A percentile compares a stretch with the other conserved stretches of the same genome.
phyloP scores from a whole-genome alignment of 2,888 invertebrate species.

The Heliconius aoede region DNA sequence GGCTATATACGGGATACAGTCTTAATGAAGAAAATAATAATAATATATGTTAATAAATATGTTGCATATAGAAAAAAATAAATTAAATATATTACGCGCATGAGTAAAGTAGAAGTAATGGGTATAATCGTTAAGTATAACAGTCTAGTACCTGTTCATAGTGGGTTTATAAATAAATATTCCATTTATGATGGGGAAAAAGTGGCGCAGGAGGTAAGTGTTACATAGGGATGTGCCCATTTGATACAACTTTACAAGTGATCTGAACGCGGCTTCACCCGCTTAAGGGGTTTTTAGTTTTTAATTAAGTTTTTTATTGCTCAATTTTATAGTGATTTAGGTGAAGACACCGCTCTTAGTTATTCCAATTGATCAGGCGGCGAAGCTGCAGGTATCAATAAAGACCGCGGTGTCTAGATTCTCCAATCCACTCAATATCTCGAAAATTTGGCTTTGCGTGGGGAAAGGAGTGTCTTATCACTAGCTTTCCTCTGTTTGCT shows the following conservation, averaged over 20 bases:
- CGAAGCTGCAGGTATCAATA: too few relatives aligned
- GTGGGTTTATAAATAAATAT: slow-evolving; percentile 25
- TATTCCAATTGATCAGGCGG: too few relatives aligned
- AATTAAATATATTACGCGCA: neutral
- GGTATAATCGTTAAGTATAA: slow-evolving; percentile 15
- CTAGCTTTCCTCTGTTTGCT: neutral
- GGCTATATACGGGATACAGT: neutral
- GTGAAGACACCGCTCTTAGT: too few relatives aligned
- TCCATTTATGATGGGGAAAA: slow-evolving; percentile 50
- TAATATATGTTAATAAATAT: too few relatives aligned
- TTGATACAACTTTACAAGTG: neutral
- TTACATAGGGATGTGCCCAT: slow-evolving; percentile 52
- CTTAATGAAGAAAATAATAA: too few relatives aligned
- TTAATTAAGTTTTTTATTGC: too few relatives aligned
- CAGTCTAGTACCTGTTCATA: slow-evolving; percentile 25
- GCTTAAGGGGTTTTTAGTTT: neutral
- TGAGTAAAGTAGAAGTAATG: neutral
- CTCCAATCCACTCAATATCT: neutral
- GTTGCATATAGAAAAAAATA: neutral
- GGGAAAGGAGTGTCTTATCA: neutral
- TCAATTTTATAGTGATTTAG: too few relatives aligned
- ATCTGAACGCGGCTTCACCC: neutral
- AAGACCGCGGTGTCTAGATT: too few relatives aligned
- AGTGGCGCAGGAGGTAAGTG: slow-evolving; percentile 57
- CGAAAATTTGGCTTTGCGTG: neutral